Percentiles rank a stretch among this genome's conserved stretches.
These are phyloP conservation scores for Catharus minimus DNA, from an alignment of 2,113 vertebrate species.

Conservation along the genomic window DNA sequence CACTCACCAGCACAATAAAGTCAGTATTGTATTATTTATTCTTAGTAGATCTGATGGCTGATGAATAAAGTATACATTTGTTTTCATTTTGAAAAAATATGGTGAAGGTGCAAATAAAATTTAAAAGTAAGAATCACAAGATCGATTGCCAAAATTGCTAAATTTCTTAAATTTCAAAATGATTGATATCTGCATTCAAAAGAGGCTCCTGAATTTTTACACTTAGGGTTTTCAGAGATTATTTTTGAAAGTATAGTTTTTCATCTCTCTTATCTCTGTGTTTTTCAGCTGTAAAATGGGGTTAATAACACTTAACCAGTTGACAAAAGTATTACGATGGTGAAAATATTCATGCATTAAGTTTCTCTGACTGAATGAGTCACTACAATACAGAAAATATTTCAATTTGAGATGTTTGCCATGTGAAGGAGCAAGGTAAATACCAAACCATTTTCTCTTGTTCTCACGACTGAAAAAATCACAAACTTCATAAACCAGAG, in stretches of 20 bases:
- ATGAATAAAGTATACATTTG: background rate
- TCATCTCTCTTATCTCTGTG: background rate
- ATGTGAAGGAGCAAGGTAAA: constrained; percentile 8
- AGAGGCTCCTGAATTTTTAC: background rate
- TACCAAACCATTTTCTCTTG: background rate
- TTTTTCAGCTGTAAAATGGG: background rate
- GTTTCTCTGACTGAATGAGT: background rate
- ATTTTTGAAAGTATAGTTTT: background rate
- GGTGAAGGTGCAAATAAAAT: background rate
- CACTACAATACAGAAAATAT: background rate
- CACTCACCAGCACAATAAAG: background rate
- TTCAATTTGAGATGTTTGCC: background rate
- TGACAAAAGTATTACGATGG: background rate
- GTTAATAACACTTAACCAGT: background rate
- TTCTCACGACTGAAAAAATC: constrained; percentile 14
- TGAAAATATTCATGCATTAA: background rate
- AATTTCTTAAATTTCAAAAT: background rate
- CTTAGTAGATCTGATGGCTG: background rate
- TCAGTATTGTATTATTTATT: background rate
- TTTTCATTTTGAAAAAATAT: background rate
- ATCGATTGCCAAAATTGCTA: background rate
- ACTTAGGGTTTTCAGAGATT: rapidly evolving
- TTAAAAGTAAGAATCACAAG: background rate
- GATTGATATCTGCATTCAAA: background rate
- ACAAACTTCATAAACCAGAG: background rate